Evolutionary conservation across 2,797 vertebrate genomes (phyloP).

Genomic region (Nothura maculosa): DNA sequence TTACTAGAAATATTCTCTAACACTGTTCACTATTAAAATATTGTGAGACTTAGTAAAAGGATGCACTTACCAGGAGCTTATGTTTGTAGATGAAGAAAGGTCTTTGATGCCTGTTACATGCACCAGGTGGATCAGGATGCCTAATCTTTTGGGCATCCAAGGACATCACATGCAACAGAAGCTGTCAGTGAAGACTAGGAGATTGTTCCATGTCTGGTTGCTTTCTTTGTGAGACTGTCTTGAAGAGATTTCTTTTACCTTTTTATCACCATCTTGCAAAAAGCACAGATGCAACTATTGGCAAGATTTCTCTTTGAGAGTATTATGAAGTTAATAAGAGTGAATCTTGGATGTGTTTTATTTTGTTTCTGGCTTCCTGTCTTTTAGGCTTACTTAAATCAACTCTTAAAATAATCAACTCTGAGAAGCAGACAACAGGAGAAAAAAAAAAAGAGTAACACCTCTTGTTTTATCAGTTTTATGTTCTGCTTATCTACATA

Average conservation of each 20-base stretch:
- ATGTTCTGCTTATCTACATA: not conserved
- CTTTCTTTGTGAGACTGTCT: slow-evolving; percentile 52
- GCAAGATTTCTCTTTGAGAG: not conserved
- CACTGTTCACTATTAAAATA: not conserved
- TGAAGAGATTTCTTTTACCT: slow-evolving; percentile 48
- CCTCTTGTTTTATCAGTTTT: not conserved
- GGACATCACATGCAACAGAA: not conserved
- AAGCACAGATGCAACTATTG: slow-evolving; percentile 35
- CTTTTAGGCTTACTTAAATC: slow-evolving; percentile 7
- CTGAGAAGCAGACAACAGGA: not conserved
- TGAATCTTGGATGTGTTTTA: not conserved
- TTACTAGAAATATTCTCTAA: not conserved
- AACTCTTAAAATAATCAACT: not conserved
- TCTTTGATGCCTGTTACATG: not conserved
- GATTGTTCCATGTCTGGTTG: slow-evolving; percentile 3
- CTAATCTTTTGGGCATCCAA: slow-evolving; percentile 23
- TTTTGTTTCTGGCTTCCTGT: not conserved
- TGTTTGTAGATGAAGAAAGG: slow-evolving; percentile 23
- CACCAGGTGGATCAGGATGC: not conserved
- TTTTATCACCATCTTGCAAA: slow-evolving; percentile 50
- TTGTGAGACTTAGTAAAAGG: not conserved
- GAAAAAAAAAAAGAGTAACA: not conserved
- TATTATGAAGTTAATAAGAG: not conserved
- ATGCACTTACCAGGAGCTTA: slow-evolving; percentile 56
- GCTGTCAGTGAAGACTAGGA: not conserved